A percentile compares a stretch with the other conserved stretches of the same genome.
phyloP scores from a whole-genome alignment of 2,888 invertebrate species.

The Criorhina ranunculi region DNA sequence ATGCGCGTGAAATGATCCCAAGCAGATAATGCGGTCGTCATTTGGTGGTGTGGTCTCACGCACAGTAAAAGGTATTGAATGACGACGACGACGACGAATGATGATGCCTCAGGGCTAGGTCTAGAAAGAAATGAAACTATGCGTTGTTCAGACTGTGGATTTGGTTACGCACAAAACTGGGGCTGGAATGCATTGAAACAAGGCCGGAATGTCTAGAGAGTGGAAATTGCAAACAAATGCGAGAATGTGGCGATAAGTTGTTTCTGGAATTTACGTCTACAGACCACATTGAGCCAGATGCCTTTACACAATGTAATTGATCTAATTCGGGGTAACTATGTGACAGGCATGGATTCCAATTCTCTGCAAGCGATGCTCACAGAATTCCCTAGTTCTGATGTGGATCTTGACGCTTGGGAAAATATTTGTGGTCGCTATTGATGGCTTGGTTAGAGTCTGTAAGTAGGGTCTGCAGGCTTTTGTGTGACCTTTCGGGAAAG shows the following conservation, averaged over 20 bases:
- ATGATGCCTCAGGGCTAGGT: not conserved
- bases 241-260: conserved; percentile 56
- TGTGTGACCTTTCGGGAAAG: too few species aligned
- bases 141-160: conserved; percentile 6
- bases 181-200: conserved; percentile 67
- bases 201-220: conserved; percentile 55
- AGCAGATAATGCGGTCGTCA: conserved; percentile 54
- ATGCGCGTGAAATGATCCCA: conserved; percentile 64
- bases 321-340: conserved; percentile 1
- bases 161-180: conserved; percentile 37
- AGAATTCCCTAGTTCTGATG: too few species aligned
- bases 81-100: conserved; percentile 10
- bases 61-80: conserved; percentile 41
- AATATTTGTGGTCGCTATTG: too few species aligned
- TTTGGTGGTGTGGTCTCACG: conserved; percentile 50
- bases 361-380: too few species aligned
- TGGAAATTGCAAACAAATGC: conserved; percentile 20
- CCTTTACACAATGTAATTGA: conserved; percentile 36
- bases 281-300: conserved; percentile 39
- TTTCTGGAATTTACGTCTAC: conserved; percentile 39
- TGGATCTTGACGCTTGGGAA: too few species aligned
- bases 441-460: too few species aligned
- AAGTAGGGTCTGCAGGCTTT: too few species aligned
- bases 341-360: not conserved
- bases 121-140: conserved; percentile 56